These are phyloP conservation scores for Diorhabda sublineata DNA, from an alignment of 1,140 invertebrate species.

Conservation along the genomic window DNA sequence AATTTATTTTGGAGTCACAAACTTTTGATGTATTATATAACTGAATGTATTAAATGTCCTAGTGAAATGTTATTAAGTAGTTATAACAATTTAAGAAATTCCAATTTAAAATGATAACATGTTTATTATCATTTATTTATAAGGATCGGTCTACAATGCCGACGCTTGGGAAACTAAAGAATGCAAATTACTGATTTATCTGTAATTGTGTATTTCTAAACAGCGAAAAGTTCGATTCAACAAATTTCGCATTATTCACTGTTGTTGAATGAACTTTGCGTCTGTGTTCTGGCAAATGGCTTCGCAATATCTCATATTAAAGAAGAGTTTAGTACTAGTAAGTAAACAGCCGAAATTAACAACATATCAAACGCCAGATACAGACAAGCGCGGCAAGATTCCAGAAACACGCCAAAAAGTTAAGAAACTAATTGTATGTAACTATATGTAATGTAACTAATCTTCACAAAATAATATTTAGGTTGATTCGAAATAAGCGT, in stretches of 20 bases:
- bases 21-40: too few species aligned
- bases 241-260: neutral
- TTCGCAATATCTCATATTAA: constrained; percentile 25
- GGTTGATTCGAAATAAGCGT: too few species aligned
- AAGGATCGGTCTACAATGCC: neutral
- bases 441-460: too few species aligned
- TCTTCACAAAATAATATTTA: too few species aligned
- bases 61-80: too few species aligned
- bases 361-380: constrained; percentile 36
- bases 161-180: neutral
- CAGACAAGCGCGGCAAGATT: constrained; percentile 18
- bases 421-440: too few species aligned
- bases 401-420: constrained; percentile 24
- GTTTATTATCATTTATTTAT: neutral
- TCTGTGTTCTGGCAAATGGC: constrained; percentile 25
- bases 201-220: neutral
- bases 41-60: too few species aligned
- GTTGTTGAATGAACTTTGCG: neutral
- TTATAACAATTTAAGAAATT: too few species aligned
- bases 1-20: too few species aligned
- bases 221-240: neutral
- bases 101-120: too few species aligned
- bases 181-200: neutral
- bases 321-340: neutral
- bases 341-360: constrained; percentile 16